Evolutionary conservation across 2,113 vertebrate genomes (phyloP).

Genomic region (Octodon degus): DNA sequence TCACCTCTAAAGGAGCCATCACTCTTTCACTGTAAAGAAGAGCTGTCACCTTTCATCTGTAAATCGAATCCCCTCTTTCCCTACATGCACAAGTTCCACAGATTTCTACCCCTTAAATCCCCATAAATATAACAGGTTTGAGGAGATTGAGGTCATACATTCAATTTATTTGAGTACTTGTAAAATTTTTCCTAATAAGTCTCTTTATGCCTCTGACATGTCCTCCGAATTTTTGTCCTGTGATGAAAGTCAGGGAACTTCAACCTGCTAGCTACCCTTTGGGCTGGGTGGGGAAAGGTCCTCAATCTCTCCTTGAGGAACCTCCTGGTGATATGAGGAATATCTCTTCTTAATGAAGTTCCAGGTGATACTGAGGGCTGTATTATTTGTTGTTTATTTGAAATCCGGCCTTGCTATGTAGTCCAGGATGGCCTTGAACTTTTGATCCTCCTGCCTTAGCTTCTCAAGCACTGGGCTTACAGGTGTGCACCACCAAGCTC

Average conservation of each 20-base stretch:
- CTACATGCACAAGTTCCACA: neutral
- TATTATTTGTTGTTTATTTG: neutral
- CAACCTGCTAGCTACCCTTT: neutral
- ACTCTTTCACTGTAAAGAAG: neutral
- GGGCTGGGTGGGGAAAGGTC: neutral
- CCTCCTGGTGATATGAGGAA: neutral
- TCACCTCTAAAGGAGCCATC: neutral
- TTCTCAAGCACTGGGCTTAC: neutral
- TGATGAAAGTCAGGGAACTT: neutral
- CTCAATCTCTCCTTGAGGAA: neutral
- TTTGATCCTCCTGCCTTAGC: neutral
- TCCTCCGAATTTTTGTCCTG: neutral
- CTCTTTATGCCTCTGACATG: neutral
- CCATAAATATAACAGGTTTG: neutral
- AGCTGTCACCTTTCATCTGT: neutral
- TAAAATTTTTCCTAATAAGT: neutral
- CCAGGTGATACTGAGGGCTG: neutral
- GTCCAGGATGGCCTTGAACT: neutral
- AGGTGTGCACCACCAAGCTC: neutral
- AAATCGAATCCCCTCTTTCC: neutral
- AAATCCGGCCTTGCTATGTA: neutral
- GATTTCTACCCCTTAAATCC: neutral
- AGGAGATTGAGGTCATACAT: neutral
- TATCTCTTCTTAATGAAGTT: slow-evolving; percentile 11
- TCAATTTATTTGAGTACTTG: neutral